Percentiles rank a stretch among this genome's conserved stretches.
Conservation (phyloP, 2,113 vertebrate genomes). For the Salminus brasiliensis region DNA sequence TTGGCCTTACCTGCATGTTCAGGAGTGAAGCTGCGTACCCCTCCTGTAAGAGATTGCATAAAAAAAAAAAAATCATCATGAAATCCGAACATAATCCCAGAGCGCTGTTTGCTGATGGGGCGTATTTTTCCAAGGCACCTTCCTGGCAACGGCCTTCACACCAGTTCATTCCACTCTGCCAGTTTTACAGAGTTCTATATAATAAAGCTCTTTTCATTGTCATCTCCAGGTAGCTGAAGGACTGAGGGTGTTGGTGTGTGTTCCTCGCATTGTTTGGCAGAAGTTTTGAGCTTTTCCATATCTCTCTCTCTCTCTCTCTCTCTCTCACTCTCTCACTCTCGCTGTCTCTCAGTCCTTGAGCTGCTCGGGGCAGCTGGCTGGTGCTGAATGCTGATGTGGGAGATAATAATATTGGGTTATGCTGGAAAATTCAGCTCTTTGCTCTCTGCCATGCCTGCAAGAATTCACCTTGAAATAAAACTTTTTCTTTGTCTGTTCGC, state of each 20-base stretch:
- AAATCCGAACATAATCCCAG: no score
- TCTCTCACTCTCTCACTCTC: conserved; percentile 15
- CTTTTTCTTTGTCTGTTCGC: conserved; percentile 44
- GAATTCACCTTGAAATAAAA: conserved; percentile 72
- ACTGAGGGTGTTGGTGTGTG: not conserved
- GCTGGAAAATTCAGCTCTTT: conserved; percentile 71
- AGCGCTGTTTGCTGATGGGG: not conserved
- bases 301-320: conserved; percentile 33
- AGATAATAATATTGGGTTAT: conserved; percentile 71
- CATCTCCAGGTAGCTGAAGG: not conserved
- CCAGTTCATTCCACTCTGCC: not conserved
- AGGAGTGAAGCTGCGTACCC: not conserved
- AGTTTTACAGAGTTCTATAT: conserved; percentile 3
- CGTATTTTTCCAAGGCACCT: not conserved
- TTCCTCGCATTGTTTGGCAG: conserved; percentile 19
- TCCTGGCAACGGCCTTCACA: not conserved
- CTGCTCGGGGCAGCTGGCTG: conserved; percentile 64
- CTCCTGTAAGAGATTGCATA: not conserved
- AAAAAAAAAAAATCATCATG: no score
- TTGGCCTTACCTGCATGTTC: not conserved
- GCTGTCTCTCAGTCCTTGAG: conserved; percentile 43
- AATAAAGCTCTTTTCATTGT: conserved; percentile 17
- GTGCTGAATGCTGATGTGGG: conserved; percentile 74
- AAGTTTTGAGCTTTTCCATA: conserved; percentile 19
- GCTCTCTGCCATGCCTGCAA: conserved; percentile 62